These are phyloP conservation scores for Nomia melanderi DNA, from an alignment of 1,140 invertebrate genomes.

Conservation along the genomic window DNA sequence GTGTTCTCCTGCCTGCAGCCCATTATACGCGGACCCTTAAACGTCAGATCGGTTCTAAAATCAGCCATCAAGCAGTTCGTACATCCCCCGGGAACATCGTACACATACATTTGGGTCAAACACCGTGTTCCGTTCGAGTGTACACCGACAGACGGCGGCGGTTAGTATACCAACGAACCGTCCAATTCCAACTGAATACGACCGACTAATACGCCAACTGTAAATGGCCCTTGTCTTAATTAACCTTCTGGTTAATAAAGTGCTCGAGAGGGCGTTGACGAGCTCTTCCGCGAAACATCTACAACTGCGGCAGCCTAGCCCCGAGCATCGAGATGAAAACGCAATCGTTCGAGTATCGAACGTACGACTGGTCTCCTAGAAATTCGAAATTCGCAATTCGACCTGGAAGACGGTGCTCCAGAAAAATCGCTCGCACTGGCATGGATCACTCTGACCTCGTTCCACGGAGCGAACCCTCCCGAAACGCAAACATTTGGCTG, in stretches of 20 bases:
- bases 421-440: no score
- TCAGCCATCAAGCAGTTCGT: neutral
- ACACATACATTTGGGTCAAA: conserved; percentile 15
- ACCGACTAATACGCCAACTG: neutral
- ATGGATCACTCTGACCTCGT: conserved; percentile 1
- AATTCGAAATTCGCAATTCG: no score
- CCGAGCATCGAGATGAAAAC: no score
- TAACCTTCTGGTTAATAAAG: neutral
- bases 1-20: no score
- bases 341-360: no score
- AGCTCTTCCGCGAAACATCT: no score
- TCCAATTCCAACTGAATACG: conserved; percentile 8
- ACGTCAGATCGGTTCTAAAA: conserved; percentile 1
- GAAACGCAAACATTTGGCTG: neutral
- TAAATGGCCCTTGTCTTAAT: neutral
- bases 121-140: neutral
- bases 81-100: neutral
- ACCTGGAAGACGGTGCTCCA: no score
- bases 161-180: conserved; percentile 18
- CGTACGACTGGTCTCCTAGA: no score
- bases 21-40: no score
- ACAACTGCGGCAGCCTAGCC: no score
- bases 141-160: neutral
- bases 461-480: neutral
- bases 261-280: neutral